Percentiles rank a stretch among this genome's conserved stretches.
Conservation (phyloP, 1,140 invertebrate genomes). For the Hyposmocoma kahamanoa region DNA sequence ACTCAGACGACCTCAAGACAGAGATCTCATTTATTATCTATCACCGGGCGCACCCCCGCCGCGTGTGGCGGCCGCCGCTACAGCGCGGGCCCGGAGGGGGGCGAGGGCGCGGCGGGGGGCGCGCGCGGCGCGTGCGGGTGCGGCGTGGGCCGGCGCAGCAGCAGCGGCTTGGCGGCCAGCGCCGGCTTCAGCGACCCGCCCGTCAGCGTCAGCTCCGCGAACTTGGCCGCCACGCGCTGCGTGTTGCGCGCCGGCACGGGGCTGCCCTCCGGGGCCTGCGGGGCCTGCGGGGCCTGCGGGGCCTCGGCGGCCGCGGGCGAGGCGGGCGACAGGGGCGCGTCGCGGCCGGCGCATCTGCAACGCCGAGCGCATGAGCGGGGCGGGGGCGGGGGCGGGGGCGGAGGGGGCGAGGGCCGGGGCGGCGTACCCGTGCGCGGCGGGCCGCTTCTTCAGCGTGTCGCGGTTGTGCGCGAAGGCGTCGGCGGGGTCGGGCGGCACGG, state of each 20-base stretch:
- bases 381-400: background rate
- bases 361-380: background rate
- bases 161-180: constrained; percentile 82
- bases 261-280: constrained; percentile 24
- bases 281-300: background rate
- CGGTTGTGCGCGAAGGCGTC: constrained; percentile 52
- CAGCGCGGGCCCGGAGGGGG: background rate
- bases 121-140: constrained; percentile 32
- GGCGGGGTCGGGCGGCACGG: constrained; percentile 29
- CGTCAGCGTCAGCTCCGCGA: constrained; percentile 73
- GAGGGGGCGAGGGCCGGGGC: background rate
- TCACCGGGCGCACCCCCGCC: constrained; percentile 10
- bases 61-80: constrained; percentile 8
- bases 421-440: constrained; percentile 26
- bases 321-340: background rate
- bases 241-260: constrained; percentile 75
- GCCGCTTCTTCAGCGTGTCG: constrained; percentile 47
- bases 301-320: background rate
- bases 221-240: constrained; percentile 75
- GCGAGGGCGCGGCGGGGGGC: constrained; percentile 11
- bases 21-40: constrained; percentile 19
- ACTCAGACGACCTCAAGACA: no score
- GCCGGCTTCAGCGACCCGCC: constrained; percentile 73
- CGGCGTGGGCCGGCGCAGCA: constrained; percentile 82
- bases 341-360: background rate